These are phyloP conservation scores for Pterois miles DNA, from an alignment of 2,797 vertebrate genomes.

Conservation along the genomic window DNA sequence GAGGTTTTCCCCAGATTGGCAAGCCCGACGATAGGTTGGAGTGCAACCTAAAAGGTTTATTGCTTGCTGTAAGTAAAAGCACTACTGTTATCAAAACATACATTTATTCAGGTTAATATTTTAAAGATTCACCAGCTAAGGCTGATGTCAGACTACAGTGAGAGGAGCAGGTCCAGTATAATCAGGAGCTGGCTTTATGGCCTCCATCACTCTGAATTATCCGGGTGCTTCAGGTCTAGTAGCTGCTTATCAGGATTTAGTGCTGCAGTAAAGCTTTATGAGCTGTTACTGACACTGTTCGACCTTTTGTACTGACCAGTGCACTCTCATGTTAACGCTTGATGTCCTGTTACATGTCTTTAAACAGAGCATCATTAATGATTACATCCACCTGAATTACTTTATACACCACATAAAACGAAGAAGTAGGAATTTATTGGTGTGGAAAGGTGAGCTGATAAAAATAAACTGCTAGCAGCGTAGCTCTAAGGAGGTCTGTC, in stretches of 20 bases:
- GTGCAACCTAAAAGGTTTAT: background rate
- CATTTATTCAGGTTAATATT: background rate
- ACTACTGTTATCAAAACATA: background rate
- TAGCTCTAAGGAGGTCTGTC: background rate
- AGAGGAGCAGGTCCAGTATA: background rate
- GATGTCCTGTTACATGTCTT: background rate
- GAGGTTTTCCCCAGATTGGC: background rate
- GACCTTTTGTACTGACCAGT: constrained; percentile 51
- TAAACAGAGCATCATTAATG: constrained; percentile 38
- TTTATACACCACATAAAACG: constrained; percentile 32
- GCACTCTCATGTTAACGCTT: background rate
- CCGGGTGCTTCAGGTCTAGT: constrained; percentile 18
- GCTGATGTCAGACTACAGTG: background rate
- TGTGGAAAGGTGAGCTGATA: constrained; percentile 37
- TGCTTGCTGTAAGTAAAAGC: background rate
- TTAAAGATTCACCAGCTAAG: background rate
- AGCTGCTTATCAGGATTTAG: constrained; percentile 55
- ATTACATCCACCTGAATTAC: constrained; percentile 37
- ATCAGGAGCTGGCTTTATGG: constrained; percentile 47
- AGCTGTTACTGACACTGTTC: constrained; percentile 23
- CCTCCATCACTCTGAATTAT: constrained; percentile 9
- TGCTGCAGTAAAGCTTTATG: constrained; percentile 34
- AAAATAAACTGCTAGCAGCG: background rate
- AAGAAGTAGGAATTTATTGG: background rate
- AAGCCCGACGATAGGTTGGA: background rate